Evolutionary conservation across 2,797 vertebrate genomes (phyloP), one percentile per base, ranked within the genome.

Genomic region (Brotula barbata): DNA sequence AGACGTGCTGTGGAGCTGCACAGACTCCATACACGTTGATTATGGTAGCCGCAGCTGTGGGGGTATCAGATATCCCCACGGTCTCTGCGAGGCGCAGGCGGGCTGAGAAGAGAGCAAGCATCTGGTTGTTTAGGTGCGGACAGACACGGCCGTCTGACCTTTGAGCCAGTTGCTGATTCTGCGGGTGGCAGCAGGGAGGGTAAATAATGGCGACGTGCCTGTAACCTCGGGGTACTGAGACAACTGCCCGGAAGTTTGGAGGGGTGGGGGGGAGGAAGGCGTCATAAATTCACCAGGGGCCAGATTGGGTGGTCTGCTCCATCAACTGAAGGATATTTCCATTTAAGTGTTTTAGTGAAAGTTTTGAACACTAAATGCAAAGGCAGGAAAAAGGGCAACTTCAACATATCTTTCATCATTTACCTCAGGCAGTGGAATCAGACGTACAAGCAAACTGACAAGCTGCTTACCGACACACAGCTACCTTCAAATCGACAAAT

Each of bases 181-280:
- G 70, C 60, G 51, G 67, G 82, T 77, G 72, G 80, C 23, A 56
- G 71, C 54, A 49, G 64, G 10, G 68, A 76, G 82, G 75, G 82
- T 87, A 84, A 89, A 89, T 88, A 87, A 85, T 78, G 77, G 68
- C 78, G 80, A 82, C 64, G 44, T 22, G 84, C 77, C 80, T 81
- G 85, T 85, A 85, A 90, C 89, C 89, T 90, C 68, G 23, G 77
- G 73, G 58, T 66, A 73, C 28, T 15, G 55, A 50, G 59, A 71
- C 78, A 77, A 84, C 59, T 84, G 78, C 69, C 72, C 58, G 40
- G 71, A 75, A 54, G 68, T 80, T 65, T 41, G n/a, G 43, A 50
- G 72, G 67, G 36, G 46, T n/a, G n/a, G n/a, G n/a, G 50, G 19
- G 50, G 44, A 39, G 62, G 74, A 23, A 23, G 73, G 60, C 57